Percentiles rank a stretch among this genome's conserved stretches.
These are phyloP conservation scores for Archips xylosteana DNA, from an alignment of 2,888 invertebrate genomes.

Conservation along the genomic window DNA sequence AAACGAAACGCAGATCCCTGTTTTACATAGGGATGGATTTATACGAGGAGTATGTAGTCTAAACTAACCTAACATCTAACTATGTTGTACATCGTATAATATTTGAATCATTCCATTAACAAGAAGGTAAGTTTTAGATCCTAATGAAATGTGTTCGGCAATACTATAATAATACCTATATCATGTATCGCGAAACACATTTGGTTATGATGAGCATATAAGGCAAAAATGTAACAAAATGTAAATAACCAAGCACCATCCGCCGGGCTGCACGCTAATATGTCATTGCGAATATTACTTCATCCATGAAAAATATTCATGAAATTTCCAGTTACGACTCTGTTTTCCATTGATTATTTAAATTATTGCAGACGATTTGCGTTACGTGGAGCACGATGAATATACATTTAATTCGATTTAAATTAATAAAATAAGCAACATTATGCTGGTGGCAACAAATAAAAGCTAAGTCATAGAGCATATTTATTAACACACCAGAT, in stretches of 20 bases:
- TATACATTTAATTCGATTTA: constrained; percentile 14
- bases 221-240: constrained; percentile 17
- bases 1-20: not conserved
- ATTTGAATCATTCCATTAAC: too few species aligned
- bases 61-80: not conserved
- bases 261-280: constrained; percentile 29
- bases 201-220: constrained; percentile 9
- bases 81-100: too few species aligned
- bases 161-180: not conserved
- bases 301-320: constrained; percentile 39
- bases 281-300: constrained; percentile 29
- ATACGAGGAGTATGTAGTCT: too few species aligned
- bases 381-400: not conserved
- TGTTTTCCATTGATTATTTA: constrained; percentile 33
- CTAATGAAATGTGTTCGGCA: not conserved
- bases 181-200: constrained; percentile 1
- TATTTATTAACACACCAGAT: too few species aligned
- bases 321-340: constrained; percentile 27
- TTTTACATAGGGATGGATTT: not conserved
- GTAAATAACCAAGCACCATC: constrained; percentile 20
- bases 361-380: constrained; percentile 22
- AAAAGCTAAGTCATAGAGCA: too few species aligned
- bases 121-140: too few species aligned
- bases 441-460: not conserved
- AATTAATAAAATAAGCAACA: constrained; percentile 1